phyloP scores from a whole-genome alignment of 30 jellyfish, hydroid and myxozoan genomes.

The Aurelia coerulea region DNA sequence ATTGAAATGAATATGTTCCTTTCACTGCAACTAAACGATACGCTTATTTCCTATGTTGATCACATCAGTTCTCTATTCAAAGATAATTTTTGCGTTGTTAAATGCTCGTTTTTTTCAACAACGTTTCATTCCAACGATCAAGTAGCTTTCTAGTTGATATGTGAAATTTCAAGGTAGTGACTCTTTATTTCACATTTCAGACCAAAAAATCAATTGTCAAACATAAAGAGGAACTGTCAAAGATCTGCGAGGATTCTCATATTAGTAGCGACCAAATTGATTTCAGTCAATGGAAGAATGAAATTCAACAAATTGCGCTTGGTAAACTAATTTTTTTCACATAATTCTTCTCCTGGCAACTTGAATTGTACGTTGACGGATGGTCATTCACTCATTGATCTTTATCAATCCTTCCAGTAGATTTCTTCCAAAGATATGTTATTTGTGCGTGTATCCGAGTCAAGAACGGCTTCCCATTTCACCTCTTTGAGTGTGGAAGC shows the following conservation, averaged over 20 bases:
- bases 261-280: constrained; percentile 16
- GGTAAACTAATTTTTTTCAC: constrained; percentile 12
- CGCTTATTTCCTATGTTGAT: too few relatives aligned
- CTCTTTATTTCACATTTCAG: constrained; percentile 4
- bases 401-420: not conserved
- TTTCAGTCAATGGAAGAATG: constrained; percentile 34
- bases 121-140: not conserved
- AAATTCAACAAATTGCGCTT: constrained; percentile 28
- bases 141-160: not conserved
- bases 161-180: not conserved
- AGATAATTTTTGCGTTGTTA: not conserved
- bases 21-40: too few relatives aligned
- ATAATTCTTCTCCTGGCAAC: not conserved
- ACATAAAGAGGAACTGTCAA: constrained; percentile 10
- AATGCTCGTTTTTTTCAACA: not conserved
- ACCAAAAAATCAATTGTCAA: constrained; percentile 13
- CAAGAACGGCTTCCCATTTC: too few relatives aligned
- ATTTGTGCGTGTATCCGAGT: too few relatives aligned
- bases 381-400: not conserved
- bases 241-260: constrained; percentile 11
- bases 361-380: not conserved
- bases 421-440: too few relatives aligned
- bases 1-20: too few relatives aligned
- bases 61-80: too few relatives aligned
- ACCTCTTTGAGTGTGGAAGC: too few relatives aligned